These are phyloP conservation scores for Ciconia maguari DNA, from an alignment of 2,113 vertebrate species.

Conservation along the genomic window DNA sequence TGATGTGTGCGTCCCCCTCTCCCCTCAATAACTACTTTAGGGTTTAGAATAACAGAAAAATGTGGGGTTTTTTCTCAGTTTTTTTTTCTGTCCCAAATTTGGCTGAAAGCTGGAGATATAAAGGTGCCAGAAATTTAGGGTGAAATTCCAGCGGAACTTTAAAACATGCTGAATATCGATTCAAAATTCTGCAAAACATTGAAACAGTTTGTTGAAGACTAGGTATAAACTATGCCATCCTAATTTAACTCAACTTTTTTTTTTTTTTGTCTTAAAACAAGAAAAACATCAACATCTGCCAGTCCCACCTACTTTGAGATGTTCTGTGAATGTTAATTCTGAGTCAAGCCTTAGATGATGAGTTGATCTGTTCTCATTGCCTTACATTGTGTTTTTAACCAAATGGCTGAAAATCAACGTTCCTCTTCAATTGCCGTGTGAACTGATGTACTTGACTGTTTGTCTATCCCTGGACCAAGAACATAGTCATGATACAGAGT, in stretches of 20 bases:
- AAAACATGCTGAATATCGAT: background rate
- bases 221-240: background rate
- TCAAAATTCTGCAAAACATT: background rate
- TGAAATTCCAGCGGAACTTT: background rate
- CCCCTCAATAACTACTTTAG: background rate
- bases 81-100: background rate
- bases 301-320: background rate
- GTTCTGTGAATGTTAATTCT: too few species aligned
- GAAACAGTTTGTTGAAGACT: background rate
- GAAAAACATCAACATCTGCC: background rate
- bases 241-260: background rate
- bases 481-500: background rate
- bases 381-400: background rate
- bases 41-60: background rate
- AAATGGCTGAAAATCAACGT: background rate
- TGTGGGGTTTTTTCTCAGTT: background rate
- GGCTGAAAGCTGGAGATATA: background rate
- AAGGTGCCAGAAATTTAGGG: background rate
- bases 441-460: background rate
- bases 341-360: background rate
- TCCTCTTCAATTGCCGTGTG: background rate
- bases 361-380: background rate
- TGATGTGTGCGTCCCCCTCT: background rate
- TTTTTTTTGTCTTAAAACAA: background rate
- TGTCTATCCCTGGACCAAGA: background rate